Conservation (phyloP, 2,888 invertebrate species). For the Elysia crispata region DNA sequence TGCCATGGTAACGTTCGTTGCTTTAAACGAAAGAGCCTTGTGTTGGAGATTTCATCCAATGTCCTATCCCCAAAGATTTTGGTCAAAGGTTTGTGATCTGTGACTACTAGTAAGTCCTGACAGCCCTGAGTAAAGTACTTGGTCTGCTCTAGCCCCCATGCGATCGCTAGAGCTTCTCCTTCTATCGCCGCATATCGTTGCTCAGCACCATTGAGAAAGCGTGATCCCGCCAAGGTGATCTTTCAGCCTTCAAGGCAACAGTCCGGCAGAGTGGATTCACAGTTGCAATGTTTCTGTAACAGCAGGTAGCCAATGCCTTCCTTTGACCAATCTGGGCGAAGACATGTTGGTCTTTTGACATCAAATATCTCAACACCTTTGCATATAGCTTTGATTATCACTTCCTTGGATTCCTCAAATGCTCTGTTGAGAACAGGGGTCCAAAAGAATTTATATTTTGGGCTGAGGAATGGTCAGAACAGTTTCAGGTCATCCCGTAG, state of each 20-base stretch:
- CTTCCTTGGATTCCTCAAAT: background rate
- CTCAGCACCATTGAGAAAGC: background rate
- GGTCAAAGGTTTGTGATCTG: background rate
- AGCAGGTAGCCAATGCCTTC: background rate
- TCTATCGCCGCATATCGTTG: background rate
- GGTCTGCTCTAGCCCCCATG: background rate
- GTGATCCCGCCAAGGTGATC: background rate
- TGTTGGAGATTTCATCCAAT: background rate
- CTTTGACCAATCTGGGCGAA: background rate
- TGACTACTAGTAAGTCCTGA: background rate
- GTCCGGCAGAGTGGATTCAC: background rate
- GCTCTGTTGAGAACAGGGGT: background rate
- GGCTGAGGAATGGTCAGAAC: conserved; percentile 4
- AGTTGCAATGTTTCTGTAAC: background rate
- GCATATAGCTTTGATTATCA: background rate
- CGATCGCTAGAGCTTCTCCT: background rate
- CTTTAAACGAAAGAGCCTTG: background rate
- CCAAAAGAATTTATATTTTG: conserved; percentile 17
- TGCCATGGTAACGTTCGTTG: background rate
- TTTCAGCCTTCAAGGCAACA: background rate
- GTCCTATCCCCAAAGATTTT: background rate
- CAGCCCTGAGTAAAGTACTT: background rate
- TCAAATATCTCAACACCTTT: conserved; percentile 5
- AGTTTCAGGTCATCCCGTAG: background rate
- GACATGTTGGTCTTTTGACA: background rate